phyloP scores from a whole-genome alignment of 2,113 vertebrate genomes.

The Drymodes brunneopygia region DNA sequence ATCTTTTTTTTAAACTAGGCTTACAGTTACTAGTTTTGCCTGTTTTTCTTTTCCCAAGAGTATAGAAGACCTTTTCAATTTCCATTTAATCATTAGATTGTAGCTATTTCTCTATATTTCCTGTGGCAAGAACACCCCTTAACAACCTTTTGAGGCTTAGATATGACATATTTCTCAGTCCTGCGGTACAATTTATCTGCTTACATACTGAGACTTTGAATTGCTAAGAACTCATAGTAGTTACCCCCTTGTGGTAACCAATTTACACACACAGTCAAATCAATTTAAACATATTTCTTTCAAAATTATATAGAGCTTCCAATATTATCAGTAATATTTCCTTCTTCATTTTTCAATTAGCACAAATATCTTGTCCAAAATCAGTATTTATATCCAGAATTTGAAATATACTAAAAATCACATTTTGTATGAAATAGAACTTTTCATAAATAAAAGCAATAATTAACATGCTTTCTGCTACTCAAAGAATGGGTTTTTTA shows the following conservation, averaged over 20 bases:
- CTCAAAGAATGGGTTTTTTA: fast-evolving
- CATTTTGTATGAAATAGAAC: neutral
- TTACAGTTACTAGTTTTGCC: neutral
- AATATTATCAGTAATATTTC: neutral
- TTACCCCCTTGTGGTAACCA: neutral
- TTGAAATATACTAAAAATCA: neutral
- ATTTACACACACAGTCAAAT: neutral
- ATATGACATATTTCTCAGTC: neutral
- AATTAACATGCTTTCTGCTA: neutral
- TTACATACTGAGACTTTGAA: neutral
- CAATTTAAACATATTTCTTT: neutral
- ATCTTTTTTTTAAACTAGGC: neutral
- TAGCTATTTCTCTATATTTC: neutral
- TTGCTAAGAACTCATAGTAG: neutral
- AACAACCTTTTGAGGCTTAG: neutral
- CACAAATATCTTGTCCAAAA: neutral
- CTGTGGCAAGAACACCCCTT: neutral
- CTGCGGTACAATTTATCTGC: neutral
- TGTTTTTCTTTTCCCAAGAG: neutral
- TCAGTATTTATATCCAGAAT: neutral
- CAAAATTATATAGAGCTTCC: neutral
- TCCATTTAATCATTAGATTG: neutral
- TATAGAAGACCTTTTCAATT: neutral
- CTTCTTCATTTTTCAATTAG: neutral
- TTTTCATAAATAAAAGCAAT: neutral